These are phyloP conservation scores for Hedychridium roseum DNA, from an alignment of 2,888 invertebrate genomes.

Conservation along the genomic window DNA sequence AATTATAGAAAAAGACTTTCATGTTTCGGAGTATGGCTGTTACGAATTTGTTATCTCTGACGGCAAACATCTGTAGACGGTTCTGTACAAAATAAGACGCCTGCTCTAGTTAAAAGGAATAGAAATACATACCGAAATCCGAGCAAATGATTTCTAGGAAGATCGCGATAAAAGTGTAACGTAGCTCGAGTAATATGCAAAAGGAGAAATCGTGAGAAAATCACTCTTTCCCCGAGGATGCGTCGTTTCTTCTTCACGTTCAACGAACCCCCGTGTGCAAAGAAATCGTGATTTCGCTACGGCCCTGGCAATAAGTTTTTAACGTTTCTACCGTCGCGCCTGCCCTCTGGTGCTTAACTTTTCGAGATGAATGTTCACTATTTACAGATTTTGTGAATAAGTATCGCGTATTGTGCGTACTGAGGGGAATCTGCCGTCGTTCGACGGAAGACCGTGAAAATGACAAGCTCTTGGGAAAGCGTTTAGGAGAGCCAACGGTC, in stretches of 20 bases:
- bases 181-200: constrained; percentile 11
- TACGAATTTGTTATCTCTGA: too few species aligned
- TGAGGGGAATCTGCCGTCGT: constrained; percentile 17
- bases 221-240: constrained; percentile 11
- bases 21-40: too few species aligned
- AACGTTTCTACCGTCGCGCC: constrained; percentile 43
- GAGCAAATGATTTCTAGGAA: too few species aligned
- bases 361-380: constrained; percentile 54
- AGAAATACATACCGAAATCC: too few species aligned
- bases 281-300: constrained; percentile 29
- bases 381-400: constrained; percentile 51
- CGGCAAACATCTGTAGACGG: too few species aligned
- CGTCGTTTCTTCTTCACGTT: constrained; percentile 12
- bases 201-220: constrained; percentile 28
- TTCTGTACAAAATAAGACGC: too few species aligned
- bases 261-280: too few species aligned
- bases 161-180: constrained; percentile 13
- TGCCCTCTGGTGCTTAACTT: constrained; percentile 59
- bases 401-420: constrained; percentile 39
- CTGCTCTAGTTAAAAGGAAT: too few species aligned
- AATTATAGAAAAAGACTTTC: too few species aligned
- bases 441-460: constrained; percentile 27
- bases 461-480: constrained; percentile 29
- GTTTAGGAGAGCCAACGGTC: constrained; percentile 33
- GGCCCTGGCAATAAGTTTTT: constrained; percentile 51